A percentile compares a stretch with the other conserved stretches of the same genome.
Evolutionary conservation across 2,113 vertebrate species (phyloP).

Genomic region (Neomonachus schauinslandi): DNA sequence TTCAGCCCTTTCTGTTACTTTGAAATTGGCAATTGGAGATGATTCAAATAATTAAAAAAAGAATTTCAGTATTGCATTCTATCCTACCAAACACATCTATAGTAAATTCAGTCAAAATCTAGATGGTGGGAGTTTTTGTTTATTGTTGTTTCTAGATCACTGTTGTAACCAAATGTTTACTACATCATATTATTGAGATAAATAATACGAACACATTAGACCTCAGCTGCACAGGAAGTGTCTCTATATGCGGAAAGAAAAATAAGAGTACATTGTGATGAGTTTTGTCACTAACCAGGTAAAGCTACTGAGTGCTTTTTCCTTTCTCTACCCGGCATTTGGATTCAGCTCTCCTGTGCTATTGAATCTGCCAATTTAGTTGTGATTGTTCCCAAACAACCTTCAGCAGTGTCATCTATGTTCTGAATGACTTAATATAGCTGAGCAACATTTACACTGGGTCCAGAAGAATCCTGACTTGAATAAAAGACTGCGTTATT

Average conservation of each 20-base stretch:
- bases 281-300: not conserved
- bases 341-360: not conserved
- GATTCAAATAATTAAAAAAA: not conserved
- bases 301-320: not conserved
- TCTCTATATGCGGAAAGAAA: not conserved
- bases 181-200: not conserved
- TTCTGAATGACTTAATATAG: slow-evolving; percentile 58
- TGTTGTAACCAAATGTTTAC: not conserved
- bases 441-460: slow-evolving; percentile 3
- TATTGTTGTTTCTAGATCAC: not conserved
- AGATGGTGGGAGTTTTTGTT: not conserved
- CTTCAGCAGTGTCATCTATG: slow-evolving; percentile 44
- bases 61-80: not conserved
- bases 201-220: not conserved
- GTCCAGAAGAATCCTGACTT: slow-evolving; percentile 55
- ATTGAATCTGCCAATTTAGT: not conserved
- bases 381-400: slow-evolving; percentile 41
- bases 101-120: not conserved
- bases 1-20: not conserved
- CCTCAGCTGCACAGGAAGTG: not conserved
- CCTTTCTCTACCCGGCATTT: not conserved
- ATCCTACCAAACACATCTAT: not conserved
- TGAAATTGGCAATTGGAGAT: not conserved
- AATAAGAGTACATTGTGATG: not conserved
- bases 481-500: slow-evolving; percentile 61